Evolutionary conservation across 1,140 invertebrate genomes (phyloP).

Genomic region (Bilobella aurantiaca): DNA sequence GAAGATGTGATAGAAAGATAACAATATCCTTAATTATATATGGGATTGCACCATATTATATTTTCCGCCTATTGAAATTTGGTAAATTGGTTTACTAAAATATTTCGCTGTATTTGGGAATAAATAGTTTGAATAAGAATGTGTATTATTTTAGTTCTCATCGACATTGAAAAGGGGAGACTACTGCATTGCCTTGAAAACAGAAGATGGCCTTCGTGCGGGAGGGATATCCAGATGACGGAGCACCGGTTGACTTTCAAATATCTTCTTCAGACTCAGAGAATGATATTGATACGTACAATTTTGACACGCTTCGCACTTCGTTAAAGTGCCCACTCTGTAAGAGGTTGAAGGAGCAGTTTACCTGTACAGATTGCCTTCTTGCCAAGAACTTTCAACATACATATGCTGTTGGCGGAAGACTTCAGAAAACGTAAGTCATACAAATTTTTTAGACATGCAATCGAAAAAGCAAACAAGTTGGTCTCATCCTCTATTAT

Average conservation of each 20-base stretch:
- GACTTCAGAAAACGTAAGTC: background rate
- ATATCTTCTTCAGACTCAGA: conserved; percentile 22
- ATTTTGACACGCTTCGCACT: conserved; percentile 9
- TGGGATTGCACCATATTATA: too few species aligned
- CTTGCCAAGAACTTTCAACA: conserved; percentile 16
- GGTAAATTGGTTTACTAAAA: background rate
- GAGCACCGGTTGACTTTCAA: conserved; percentile 25
- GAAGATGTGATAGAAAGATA: too few species aligned
- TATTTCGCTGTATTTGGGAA: too few species aligned
- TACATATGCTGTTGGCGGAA: background rate
- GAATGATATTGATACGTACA: conserved; percentile 13
- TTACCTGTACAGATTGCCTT: conserved; percentile 25
- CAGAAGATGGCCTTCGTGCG: conserved; percentile 1
- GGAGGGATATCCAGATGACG: conserved; percentile 8
- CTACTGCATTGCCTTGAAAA: background rate
- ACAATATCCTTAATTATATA: too few species aligned
- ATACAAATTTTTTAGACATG: too few species aligned
- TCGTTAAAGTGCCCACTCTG: conserved; percentile 26
- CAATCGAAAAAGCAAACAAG: too few species aligned
- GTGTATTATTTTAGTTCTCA: background rate
- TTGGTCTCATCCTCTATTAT: too few species aligned
- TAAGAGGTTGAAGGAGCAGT: conserved; percentile 14
- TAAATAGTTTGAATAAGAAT: background rate
- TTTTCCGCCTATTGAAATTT: conserved; percentile 4
- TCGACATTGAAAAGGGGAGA: too few species aligned